Conservation (phyloP, 2,888 invertebrate species). For the Ypsolopha sequella region DNA sequence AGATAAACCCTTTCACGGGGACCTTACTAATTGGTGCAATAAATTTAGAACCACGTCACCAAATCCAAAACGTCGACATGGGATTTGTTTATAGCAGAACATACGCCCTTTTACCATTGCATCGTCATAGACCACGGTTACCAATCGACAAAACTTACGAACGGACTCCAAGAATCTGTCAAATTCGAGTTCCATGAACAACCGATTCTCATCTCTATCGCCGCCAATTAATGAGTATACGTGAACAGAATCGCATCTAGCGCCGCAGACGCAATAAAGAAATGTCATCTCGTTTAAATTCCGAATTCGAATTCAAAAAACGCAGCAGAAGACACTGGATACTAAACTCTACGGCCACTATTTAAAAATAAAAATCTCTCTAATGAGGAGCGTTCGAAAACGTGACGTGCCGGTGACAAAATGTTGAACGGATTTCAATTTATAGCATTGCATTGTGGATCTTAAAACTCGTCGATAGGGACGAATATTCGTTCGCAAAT, state of each 20-base stretch:
- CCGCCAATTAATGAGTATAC: conserved; percentile 33
- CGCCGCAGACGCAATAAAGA: conserved; percentile 35
- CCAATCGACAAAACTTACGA: conserved; percentile 15
- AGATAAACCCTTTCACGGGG: conserved; percentile 60
- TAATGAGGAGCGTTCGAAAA: conserved; percentile 49
- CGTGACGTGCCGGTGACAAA: conserved; percentile 57
- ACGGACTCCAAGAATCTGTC: conserved; percentile 36
- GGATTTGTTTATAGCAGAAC: background rate
- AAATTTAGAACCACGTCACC: conserved; percentile 54
- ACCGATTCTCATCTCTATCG: conserved; percentile 39
- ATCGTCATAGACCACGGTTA: conserved; percentile 23
- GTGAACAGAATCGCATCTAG: conserved; percentile 32
- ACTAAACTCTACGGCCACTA: conserved; percentile 32
- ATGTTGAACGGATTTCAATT: conserved; percentile 40
- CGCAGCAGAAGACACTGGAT: conserved; percentile 23
- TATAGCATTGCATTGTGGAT: conserved; percentile 21
- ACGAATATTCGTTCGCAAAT: conserved; percentile 19
- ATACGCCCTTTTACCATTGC: background rate
- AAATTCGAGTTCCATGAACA: conserved; percentile 26
- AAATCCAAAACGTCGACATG: background rate
- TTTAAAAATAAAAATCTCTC: conserved; percentile 46
- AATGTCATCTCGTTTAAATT: conserved; percentile 61
- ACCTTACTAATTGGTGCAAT: conserved; percentile 67
- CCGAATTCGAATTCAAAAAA: conserved; percentile 44
- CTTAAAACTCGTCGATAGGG: conserved; percentile 23